Percentiles rank a stretch among this genome's conserved stretches.
Conservation (phyloP, 2,113 vertebrate species). For the Hystrix cristata region DNA sequence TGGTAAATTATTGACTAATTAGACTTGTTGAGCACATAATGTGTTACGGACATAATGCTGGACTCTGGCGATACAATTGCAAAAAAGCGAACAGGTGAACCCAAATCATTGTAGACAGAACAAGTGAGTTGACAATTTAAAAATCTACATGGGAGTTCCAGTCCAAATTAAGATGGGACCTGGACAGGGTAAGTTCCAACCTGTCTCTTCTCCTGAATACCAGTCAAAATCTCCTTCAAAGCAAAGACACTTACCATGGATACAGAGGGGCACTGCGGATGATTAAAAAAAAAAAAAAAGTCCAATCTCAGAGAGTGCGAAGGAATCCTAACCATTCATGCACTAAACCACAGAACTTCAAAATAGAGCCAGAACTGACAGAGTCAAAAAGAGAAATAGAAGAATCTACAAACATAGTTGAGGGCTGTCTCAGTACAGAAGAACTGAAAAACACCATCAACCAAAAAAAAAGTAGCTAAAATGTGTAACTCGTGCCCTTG, state of each 20-base stretch:
- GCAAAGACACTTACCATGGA: background rate
- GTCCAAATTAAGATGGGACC: background rate
- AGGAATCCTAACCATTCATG: background rate
- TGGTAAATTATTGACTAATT: background rate
- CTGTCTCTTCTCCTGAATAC: background rate
- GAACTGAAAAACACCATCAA: background rate
- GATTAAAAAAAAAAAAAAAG: background rate
- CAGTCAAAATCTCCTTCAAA: background rate
- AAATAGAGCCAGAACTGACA: background rate
- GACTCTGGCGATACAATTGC: background rate
- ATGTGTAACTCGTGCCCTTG: background rate
- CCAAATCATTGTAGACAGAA: background rate
- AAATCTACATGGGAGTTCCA: background rate
- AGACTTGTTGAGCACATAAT: background rate
- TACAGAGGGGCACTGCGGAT: background rate
- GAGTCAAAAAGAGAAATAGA: background rate
- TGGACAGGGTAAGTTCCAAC: background rate
- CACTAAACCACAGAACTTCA: too few species aligned
- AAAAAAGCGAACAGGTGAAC: background rate
- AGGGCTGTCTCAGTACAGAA: background rate
- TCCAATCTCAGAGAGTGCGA: background rate
- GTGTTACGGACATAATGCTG: too few species aligned
- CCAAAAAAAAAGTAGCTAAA: background rate
- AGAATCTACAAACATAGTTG: too few species aligned
- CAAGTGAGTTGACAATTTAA: background rate